Percentiles rank a stretch among this genome's conserved stretches.
Evolutionary conservation across 2,888 invertebrate species (phyloP).

Genomic region (Strigamia crassipes): DNA sequence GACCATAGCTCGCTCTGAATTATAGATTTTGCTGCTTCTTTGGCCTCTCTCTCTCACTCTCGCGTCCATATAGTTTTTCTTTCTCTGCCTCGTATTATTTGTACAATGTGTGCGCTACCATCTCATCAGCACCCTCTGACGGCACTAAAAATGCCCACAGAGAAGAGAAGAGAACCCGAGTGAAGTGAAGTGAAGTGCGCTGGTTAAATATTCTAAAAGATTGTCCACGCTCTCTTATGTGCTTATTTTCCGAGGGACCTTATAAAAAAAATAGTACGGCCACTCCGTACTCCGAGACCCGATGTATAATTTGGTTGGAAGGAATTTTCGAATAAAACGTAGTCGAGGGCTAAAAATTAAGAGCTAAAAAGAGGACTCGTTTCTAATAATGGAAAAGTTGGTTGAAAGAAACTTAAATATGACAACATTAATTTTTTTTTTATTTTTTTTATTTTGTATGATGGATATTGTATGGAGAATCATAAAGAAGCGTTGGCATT

Average conservation of each 20-base stretch:
- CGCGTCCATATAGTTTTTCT: background rate
- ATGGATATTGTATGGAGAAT: background rate
- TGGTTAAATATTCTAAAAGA: background rate
- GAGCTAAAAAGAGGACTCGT: background rate
- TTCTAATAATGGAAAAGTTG: background rate
- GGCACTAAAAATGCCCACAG: background rate
- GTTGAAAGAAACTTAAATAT: background rate
- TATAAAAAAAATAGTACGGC: too few relatives aligned
- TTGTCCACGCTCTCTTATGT: background rate
- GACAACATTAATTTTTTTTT: background rate
- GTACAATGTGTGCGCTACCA: background rate
- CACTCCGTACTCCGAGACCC: too few relatives aligned
- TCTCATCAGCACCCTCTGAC: constrained; percentile 16
- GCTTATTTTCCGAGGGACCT: too few relatives aligned
- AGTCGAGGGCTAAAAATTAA: background rate
- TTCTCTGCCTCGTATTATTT: constrained; percentile 6
- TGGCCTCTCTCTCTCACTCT: background rate
- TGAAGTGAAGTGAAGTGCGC: too few relatives aligned
- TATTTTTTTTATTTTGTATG: background rate
- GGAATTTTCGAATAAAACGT: too few relatives aligned
- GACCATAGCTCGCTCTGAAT: constrained; percentile 10
- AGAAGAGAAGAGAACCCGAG: background rate
- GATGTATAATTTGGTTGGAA: too few relatives aligned
- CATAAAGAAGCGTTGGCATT: background rate
- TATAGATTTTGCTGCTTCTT: background rate